Base-by-base conservation (phyloP, 2,888 invertebrate genomes). In the Pollenia griseotomentosa region DNA sequence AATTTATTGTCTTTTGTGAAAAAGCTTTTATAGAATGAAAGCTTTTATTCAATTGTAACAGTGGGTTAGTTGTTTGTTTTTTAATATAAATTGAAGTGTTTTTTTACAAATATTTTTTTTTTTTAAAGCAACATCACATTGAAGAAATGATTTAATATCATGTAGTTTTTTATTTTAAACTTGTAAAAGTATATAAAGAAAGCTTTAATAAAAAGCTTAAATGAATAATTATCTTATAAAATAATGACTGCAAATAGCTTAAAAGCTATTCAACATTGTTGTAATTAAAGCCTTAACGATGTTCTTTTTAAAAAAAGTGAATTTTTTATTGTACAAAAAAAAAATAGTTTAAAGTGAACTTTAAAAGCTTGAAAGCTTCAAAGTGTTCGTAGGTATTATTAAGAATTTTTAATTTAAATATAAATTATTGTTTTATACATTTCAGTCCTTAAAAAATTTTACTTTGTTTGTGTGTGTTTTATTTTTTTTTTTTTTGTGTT, bases 61-160 rank as follows among this genome's bases (percentile, higher is more conserved):
- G 74, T 79, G 74, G 70, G 78, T 75, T 75, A 42, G 70, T 65
- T 71, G 78, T 23, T 23, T 23, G 70, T 44, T 63, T 59, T 83
- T 79, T 73, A 46, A 46, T 65, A 73, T 63, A 83, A 57, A 66
- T 71, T 83, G 68, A 51, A n/a, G 44, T 75, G 19, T 65, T 12
- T 73, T 73, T 80, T 59, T 79, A 75, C 80, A 75, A 81, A 55
- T 33, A 33, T 33, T 4, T 61, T 68, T 4, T 61, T 68, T 81
- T 88, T 85, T 89, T 89, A 90, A 90, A 90, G 89, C 91, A 90
- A 89, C 89, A 91, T 91, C 91, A 91, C 91, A 91, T 90, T 89
- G 88, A 90, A 81, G 53, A 78, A 81, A 81, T 68, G 16, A 79
- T 80, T 85, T 81, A 84, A 81, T 84, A 87, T 87, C 78, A 84